These are phyloP conservation scores for Asteroscopus sphinx DNA, from an alignment of 2,888 invertebrate genomes.

Conservation along the genomic window DNA sequence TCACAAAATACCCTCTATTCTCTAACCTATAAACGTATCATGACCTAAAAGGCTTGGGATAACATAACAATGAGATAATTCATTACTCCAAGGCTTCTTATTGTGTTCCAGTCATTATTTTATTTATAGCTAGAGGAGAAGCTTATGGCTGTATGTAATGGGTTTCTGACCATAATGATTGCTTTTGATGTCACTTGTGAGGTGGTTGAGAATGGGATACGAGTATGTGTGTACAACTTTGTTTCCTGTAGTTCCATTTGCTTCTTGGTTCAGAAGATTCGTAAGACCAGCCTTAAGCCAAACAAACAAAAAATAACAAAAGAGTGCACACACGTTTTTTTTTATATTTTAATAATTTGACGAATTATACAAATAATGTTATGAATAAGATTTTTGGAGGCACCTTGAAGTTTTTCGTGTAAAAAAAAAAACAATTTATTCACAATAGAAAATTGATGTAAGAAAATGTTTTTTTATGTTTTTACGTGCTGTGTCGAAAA, in stretches of 20 bases:
- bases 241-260: slow-evolving; percentile 12
- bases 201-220: slow-evolving; percentile 36
- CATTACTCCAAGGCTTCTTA: slow-evolving; percentile 78
- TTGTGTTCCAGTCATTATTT: slow-evolving; percentile 73
- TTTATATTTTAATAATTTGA: slow-evolving; percentile 22
- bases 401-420: slow-evolving; percentile 35
- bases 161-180: slow-evolving; percentile 57
- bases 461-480: slow-evolving; percentile 31
- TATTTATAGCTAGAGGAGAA: slow-evolving; percentile 48
- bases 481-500: slow-evolving; percentile 11
- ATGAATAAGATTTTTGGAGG: slow-evolving; percentile 27
- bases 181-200: slow-evolving; percentile 45
- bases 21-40: slow-evolving; percentile 64
- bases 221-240: slow-evolving; percentile 15
- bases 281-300: not conserved
- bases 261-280: not conserved
- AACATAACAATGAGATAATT: slow-evolving; percentile 82
- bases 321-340: not conserved
- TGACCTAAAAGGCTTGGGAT: slow-evolving; percentile 79
- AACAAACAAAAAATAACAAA: slow-evolving; percentile 22
- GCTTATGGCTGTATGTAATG: slow-evolving; percentile 58
- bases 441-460: slow-evolving; percentile 29
- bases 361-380: slow-evolving; percentile 20
- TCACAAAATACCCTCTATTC: slow-evolving; percentile 65
- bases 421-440: slow-evolving; percentile 33